These are phyloP conservation scores for Pseudobourletiella spinata DNA, from an alignment of 1,140 invertebrate genomes.

Conservation along the genomic window DNA sequence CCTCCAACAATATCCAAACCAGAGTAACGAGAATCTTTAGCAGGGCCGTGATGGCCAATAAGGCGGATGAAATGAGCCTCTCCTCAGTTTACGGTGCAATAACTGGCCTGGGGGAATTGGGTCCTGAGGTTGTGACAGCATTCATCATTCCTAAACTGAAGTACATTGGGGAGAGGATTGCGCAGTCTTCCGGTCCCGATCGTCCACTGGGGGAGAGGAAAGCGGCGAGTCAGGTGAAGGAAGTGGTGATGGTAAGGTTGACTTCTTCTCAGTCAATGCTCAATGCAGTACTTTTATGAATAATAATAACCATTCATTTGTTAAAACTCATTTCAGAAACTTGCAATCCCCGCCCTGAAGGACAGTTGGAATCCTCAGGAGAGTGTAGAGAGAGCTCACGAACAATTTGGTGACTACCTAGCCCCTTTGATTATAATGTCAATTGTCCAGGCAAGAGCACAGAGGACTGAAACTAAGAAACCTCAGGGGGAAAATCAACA, in stretches of 20 bases:
- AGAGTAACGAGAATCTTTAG: conserved; percentile 75
- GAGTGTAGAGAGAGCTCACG: neutral
- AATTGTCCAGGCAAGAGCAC: neutral
- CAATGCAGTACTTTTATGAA: neutral
- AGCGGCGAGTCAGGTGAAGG: neutral
- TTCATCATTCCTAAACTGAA: conserved; percentile 81
- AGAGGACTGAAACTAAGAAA: neutral
- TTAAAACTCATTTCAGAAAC: conserved; percentile 8
- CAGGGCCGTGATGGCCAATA: conserved; percentile 55
- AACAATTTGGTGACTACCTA: neutral
- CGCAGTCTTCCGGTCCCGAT: neutral
- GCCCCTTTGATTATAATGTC: neutral
- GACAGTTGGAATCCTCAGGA: neutral
- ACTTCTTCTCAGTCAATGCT: neutral
- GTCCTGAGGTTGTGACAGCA: conserved; percentile 84
- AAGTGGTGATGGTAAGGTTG: neutral
- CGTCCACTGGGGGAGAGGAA: neutral
- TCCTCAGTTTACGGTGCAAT: conserved; percentile 89
- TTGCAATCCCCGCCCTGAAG: neutral
- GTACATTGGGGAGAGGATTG: conserved; percentile 50
- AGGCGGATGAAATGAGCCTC: conserved; percentile 65
- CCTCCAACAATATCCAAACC: conserved; percentile 91
- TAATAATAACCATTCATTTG: too few relatives aligned
- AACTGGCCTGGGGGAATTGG: conserved; percentile 77
- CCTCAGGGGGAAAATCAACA: neutral